Evolutionary conservation across 2,797 vertebrate species (phyloP).

Genomic region (Clarias platycephalus): DNA sequence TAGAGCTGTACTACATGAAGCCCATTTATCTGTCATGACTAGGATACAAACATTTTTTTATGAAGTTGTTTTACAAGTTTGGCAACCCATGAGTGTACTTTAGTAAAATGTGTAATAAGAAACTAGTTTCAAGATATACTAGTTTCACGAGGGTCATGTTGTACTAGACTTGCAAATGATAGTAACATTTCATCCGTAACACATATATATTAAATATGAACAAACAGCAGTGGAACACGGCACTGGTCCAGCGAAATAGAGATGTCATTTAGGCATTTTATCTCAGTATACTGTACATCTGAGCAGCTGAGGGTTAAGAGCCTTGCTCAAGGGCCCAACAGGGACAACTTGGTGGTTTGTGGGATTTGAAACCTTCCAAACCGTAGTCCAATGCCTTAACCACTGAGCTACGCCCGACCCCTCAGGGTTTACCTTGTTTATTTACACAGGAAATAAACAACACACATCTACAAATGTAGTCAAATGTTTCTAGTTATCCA

Average conservation of each 20-base stretch:
- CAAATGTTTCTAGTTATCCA: background rate
- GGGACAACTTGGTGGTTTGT: too few species aligned
- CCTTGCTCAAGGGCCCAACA: too few species aligned
- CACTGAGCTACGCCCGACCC: too few species aligned
- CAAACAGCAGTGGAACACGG: background rate
- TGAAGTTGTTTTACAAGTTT: conserved; percentile 19
- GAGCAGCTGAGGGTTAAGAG: too few species aligned
- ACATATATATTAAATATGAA: background rate
- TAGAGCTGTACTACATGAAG: background rate
- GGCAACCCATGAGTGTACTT: background rate
- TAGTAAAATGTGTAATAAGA: background rate
- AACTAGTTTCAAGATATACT: background rate
- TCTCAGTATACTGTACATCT: too few species aligned
- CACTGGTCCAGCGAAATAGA: background rate
- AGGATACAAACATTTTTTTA: background rate
- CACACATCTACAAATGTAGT: background rate
- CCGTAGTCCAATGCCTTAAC: too few species aligned
- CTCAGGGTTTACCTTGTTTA: too few species aligned
- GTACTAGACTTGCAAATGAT: background rate
- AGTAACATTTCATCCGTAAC: background rate
- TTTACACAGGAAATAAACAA: background rate
- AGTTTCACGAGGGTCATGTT: background rate
- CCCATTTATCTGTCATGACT: background rate
- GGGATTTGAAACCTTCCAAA: too few species aligned
- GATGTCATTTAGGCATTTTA: background rate